Evolutionary conservation across 2,113 vertebrate species (phyloP), one percentile per base, ranked within the genome.

Genomic region (Toxotes jaculatrix): DNA sequence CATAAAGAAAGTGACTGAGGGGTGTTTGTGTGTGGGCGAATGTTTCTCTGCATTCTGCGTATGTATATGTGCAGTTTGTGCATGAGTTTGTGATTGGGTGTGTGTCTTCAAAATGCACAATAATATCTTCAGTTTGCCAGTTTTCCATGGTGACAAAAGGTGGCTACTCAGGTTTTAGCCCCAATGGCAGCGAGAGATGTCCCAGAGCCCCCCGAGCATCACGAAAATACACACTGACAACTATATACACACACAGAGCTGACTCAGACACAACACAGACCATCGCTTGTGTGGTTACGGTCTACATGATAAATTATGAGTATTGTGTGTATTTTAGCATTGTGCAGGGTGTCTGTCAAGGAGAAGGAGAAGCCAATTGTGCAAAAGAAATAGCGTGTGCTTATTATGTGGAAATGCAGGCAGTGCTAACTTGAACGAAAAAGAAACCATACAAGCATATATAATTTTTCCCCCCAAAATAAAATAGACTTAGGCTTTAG

Each of bases 1-100:
- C 88, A 91, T 92, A 93, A 93, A 91, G 88, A 94, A 88, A 86
- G 86, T 85, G 87, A 92, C 86, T 93, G 91, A 85, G 76, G 83
- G 85, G 84, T 85, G 84, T 89, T 82, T 88, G 88, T 85, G 88
- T 66, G 91, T 92, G 90, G 90, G 92, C 73, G 88, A 88, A 82
- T 79, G 79, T 85, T 89, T 91, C 87, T 88, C 89, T 83, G 83
- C 80, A 74, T 87, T 79, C 80, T 78, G 78, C 16, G 7, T 63
- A 79, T 81, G 73, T 81, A 82, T 80, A 77, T 34, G 34, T 86
- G 87, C 78, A 75, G 75, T 67, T 42, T 76, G 68, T 72, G 74
- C 53, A 75, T 23, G 53, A 49, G 66, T 27, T 16, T 53, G 67
- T 32, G 16, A 0, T 14, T 56, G 38, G 2, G 9, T 36, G 57